phyloP scores from a whole-genome alignment of 2,888 invertebrate species.

The Calameuta pallipes region DNA sequence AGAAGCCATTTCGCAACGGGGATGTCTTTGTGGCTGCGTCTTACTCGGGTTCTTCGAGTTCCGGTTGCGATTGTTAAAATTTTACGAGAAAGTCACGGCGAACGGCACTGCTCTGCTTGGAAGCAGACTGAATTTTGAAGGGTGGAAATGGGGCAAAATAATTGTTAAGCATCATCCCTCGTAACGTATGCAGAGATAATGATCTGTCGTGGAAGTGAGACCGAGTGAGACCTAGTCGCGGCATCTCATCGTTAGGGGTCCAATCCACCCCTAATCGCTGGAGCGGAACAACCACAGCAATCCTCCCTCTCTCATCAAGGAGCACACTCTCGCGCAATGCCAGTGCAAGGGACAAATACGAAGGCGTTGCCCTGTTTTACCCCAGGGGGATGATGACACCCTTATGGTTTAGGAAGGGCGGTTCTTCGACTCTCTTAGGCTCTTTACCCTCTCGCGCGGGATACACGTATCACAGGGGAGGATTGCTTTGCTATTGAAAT shows the following conservation, averaged over 20 bases:
- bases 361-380: not conserved
- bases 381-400: not conserved
- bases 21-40: not conserved
- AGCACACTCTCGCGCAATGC: not conserved
- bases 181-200: not conserved
- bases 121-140: not conserved
- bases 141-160: not conserved
- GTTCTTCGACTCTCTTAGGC: not conserved
- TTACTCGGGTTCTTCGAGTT: not conserved
- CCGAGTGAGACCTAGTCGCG: not conserved
- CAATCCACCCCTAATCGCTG: not conserved
- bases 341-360: not conserved
- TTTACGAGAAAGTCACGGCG: not conserved
- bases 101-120: not conserved
- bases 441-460: not conserved
- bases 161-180: not conserved
- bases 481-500: not conserved
- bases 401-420: slow-evolving; percentile 1
- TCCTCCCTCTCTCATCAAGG: not conserved
- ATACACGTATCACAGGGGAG: not conserved
- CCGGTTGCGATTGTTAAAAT: not conserved
- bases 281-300: not conserved
- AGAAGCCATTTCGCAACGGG: not conserved
- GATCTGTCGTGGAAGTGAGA: not conserved
- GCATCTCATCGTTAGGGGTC: not conserved